phyloP scores from a whole-genome alignment of 2,888 invertebrate genomes.

The Drosophila hamatofila region DNA sequence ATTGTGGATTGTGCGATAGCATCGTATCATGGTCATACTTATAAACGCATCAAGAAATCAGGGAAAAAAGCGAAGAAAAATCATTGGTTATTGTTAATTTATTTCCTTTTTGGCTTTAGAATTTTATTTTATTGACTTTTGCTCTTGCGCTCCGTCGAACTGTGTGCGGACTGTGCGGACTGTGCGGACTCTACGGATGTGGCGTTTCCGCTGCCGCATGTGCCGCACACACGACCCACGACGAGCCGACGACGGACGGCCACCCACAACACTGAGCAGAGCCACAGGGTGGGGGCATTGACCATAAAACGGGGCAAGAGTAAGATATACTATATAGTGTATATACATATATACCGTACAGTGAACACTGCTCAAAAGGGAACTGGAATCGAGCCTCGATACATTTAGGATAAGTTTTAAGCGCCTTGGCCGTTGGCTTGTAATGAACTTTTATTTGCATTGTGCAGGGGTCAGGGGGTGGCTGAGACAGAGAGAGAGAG shows the following conservation, averaged over 20 bases:
- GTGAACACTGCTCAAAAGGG: conserved; percentile 18
- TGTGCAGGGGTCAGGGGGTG: conserved; percentile 27
- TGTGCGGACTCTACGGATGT: conserved; percentile 60
- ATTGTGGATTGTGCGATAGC: conserved; percentile 36
- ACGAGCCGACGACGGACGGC: conserved; percentile 7
- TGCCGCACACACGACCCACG: conserved; percentile 47
- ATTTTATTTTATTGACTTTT: conserved; percentile 62
- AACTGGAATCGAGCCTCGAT: conserved; percentile 30
- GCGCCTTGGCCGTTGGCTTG: conserved; percentile 65
- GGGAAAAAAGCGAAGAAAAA: conserved; percentile 48
- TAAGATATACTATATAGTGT: conserved; percentile 8
- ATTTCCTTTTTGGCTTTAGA: conserved; percentile 75
- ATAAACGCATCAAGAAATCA: conserved; percentile 50
- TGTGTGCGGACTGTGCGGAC: conserved; percentile 32
- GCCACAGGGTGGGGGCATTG: conserved; percentile 50
- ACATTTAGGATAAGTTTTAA: conserved; percentile 57
- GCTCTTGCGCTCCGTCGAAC: conserved; percentile 32
- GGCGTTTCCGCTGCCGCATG: conserved; percentile 67
- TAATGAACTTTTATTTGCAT: conserved; percentile 80
- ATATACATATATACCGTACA: conserved; percentile 14
- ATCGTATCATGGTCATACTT: conserved; percentile 44
- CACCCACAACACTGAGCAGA: conserved; percentile 45
- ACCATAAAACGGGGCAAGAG: conserved; percentile 62
- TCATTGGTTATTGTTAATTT: conserved; percentile 79
- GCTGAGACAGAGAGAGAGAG: too few relatives aligned